A percentile compares a stretch with the other conserved stretches of the same genome.
Evolutionary conservation across 2,888 invertebrate genomes (phyloP).

Genomic region (Agrotis puta): DNA sequence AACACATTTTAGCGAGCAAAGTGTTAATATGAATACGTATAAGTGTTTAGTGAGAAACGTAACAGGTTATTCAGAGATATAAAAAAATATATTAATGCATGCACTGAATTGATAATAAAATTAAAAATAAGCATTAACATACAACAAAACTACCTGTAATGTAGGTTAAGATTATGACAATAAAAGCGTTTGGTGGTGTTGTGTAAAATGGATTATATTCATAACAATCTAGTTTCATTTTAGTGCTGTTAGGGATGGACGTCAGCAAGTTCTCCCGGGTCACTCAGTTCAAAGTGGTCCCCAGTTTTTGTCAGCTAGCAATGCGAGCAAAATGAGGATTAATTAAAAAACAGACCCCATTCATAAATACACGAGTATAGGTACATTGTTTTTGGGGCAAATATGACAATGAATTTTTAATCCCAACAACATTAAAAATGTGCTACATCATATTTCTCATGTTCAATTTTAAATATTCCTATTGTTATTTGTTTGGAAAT

Average conservation of each 20-base stretch:
- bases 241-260: slow-evolving; percentile 25
- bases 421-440: slow-evolving; percentile 16
- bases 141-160: neutral
- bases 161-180: neutral
- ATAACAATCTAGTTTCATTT: slow-evolving; percentile 49
- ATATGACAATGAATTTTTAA: slow-evolving; percentile 22
- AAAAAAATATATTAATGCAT: neutral
- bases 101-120: neutral
- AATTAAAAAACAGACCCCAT: slow-evolving; percentile 51
- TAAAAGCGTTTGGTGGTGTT: neutral
- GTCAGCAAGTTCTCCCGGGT: slow-evolving; percentile 28
- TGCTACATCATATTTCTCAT: neutral
- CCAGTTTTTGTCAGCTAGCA: slow-evolving; percentile 30
- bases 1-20: slow-evolving; percentile 3
- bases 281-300: slow-evolving; percentile 29
- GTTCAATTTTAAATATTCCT: slow-evolving; percentile 10
- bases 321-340: slow-evolving; percentile 32
- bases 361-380: slow-evolving; percentile 16
- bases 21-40: neutral
- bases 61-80: neutral
- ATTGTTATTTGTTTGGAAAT: slow-evolving; percentile 33
- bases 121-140: slow-evolving; percentile 1
- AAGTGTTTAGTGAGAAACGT: slow-evolving; percentile 6
- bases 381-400: slow-evolving; percentile 13
- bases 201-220: slow-evolving; percentile 19